Evolutionary conservation across 2,113 vertebrate species (phyloP), one percentile per base, ranked within the genome.

Genomic region (Corythaeola cristata): DNA sequence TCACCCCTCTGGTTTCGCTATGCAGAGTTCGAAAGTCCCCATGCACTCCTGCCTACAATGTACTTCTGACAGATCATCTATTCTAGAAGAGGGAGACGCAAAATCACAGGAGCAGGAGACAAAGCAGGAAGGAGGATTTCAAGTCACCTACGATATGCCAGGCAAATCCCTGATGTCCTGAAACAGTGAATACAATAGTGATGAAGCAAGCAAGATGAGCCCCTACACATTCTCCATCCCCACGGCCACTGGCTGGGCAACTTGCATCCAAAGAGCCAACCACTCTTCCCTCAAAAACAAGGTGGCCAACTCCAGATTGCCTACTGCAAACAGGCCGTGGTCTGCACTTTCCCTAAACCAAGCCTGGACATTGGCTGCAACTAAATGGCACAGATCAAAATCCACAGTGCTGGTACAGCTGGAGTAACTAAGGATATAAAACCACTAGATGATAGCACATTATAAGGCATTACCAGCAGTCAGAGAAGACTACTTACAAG

Each of bases 361-460:
- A 0, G 0, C 33, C 33, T 28, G 53, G 32, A 64, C 13, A 12
- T 0, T 24, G 39, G 16, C 41, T 78, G 19, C 3, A 2, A 18
- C 28, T 39, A 39, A 32, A 3, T 27, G 27, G 26, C 45, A 55
- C 1, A 58, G 24, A 28, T 21, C 12, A 64, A 75, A 80, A 11
- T 10, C 21, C 18, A n/a, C 12, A 64, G 19, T 11, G 15, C 52
- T 22, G 27, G 17, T 14, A 52, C 6, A 76, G 47, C 52, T 22
- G 5, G 3, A 44, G 32, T 21, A 47, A 47, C 14, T 12, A 33
- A 39, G 30, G 49, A 47, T 12, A 12, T 3, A 39, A 49, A 2
- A 6, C 24, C 22, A 26, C 12, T 15, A 64, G 8, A 58, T 15
- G 5, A 85, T 11, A 59, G 30, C 10, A 80, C 35, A 5, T 15